Base-by-base conservation (phyloP, 2,797 vertebrate species). In the Hippoglossus hippoglossus region DNA sequence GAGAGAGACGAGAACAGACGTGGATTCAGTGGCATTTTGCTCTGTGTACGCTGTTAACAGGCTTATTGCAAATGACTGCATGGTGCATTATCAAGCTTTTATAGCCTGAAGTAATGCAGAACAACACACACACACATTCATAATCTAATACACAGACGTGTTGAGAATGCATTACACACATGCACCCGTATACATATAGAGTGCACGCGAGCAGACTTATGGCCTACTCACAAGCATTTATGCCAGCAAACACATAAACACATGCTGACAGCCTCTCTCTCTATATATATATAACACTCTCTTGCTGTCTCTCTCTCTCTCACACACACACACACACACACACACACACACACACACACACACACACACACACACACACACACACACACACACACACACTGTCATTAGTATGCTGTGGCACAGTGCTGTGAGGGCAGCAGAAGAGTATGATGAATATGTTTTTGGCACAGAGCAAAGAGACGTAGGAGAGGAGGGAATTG, bases 21-120 rank as follows among this genome's bases (percentile, higher is more conserved):
- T 82, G 76, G 78, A 83, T 83, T 79, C 85, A 72, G 74, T 80
- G 83, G 82, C 63, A 77, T 90, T 91, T 90, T 88, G 80, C 18
- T 31, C 71, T 51, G 65, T 87, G 87, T 82, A 86, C 71, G 86
- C 88, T 83, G 76, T 75, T 92, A 93, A 92, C 85, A 91, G 91
- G 92, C 88, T 92, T 93, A 91, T 86, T 88, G 87, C 88, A 93
- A 93, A 92, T 93, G 88, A 91, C 88, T 88, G 87, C 90, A 93
- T 54, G 92, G 87, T 85, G 81, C 85, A 88, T 93, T 91, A 90
- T 85, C 86, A 88, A 74, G 85, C 89, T 79, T 87, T 85, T 80
- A 81, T 86, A 88, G 89, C 90, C 88, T 65, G 47, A 60, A 91
- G 90, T 85, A 59, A 86, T 84, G 82, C 69, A 77, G 83, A 75